Conservation (phyloP, 2,888 invertebrate species). For the Polymixis flavicincta region DNA sequence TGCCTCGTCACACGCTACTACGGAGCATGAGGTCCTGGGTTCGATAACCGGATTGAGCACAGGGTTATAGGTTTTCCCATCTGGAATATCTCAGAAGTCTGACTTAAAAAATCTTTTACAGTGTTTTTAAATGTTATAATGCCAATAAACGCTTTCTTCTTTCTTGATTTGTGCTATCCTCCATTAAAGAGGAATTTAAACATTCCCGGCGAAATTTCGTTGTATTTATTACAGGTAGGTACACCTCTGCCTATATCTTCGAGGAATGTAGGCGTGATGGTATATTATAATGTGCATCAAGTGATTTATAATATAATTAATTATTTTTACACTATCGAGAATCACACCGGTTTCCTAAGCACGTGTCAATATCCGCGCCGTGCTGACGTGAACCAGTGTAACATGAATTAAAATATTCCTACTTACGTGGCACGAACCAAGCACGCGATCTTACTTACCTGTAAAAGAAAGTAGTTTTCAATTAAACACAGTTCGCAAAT, state of each 20-base stretch:
- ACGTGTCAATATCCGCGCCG: neutral
- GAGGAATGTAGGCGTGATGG: neutral
- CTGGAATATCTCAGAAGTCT: neutral
- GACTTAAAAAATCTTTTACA: too few relatives aligned
- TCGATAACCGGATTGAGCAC: neutral
- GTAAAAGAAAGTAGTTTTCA: slow-evolving; percentile 60
- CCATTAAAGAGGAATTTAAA: neutral
- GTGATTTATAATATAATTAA: slow-evolving; percentile 3
- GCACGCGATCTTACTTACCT: slow-evolving; percentile 66
- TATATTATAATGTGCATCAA: neutral
- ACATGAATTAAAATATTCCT: slow-evolving; percentile 41
- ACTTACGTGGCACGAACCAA: slow-evolving; percentile 48
- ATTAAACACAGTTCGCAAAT: slow-evolving; percentile 41
- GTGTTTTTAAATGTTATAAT: too few relatives aligned
- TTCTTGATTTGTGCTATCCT: too few relatives aligned
- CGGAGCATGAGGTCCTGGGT: too few relatives aligned
- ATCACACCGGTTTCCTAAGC: slow-evolving; percentile 12
- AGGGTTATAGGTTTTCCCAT: neutral
- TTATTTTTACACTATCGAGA: slow-evolving; percentile 13
- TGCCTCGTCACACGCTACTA: too few relatives aligned
- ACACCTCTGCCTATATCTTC: neutral
- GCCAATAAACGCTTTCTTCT: too few relatives aligned
- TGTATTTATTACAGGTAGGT: too few relatives aligned
- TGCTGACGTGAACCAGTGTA: slow-evolving; percentile 1
- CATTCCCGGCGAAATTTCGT: neutral